Evolutionary conservation across 2,888 invertebrate genomes (phyloP).

Genomic region (Agelastica alni): DNA sequence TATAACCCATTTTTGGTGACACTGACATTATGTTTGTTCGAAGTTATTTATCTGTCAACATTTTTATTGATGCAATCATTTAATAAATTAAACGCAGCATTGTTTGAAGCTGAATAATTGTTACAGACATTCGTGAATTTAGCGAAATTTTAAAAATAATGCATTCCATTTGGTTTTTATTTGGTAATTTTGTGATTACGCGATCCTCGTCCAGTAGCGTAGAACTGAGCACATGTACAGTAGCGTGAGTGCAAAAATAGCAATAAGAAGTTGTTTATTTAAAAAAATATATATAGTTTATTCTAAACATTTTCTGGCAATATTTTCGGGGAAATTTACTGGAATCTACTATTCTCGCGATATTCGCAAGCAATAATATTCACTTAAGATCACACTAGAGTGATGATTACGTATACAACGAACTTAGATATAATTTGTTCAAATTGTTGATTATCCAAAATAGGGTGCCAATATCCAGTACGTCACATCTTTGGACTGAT

Average conservation of each 20-base stretch:
- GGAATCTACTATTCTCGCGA: constrained; percentile 43
- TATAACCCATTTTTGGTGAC: no score
- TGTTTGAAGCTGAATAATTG: no score
- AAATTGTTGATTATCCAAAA: no score
- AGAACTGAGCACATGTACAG: constrained; percentile 37
- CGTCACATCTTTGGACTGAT: no score
- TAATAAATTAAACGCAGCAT: no score
- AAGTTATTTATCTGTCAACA: no score
- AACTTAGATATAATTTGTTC: no score
- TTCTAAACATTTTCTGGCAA: constrained; percentile 55
- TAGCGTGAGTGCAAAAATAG: constrained; percentile 44
- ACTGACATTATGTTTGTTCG: no score
- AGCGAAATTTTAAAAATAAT: not conserved
- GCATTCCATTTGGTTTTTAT: not conserved
- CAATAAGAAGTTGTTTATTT: constrained; percentile 53
- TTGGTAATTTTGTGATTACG: constrained; percentile 21
- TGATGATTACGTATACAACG: constrained; percentile 7
- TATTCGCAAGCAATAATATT: constrained; percentile 31
- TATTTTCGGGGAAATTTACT: constrained; percentile 46
- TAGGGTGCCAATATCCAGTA: no score
- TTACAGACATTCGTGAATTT: no score
- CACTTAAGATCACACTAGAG: not conserved
- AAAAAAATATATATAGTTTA: constrained; percentile 54
- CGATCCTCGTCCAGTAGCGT: constrained; percentile 32
- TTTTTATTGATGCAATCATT: no score